Evolutionary conservation across 2,113 vertebrate species (phyloP).

Genomic region (Eudyptes chrysolophus): DNA sequence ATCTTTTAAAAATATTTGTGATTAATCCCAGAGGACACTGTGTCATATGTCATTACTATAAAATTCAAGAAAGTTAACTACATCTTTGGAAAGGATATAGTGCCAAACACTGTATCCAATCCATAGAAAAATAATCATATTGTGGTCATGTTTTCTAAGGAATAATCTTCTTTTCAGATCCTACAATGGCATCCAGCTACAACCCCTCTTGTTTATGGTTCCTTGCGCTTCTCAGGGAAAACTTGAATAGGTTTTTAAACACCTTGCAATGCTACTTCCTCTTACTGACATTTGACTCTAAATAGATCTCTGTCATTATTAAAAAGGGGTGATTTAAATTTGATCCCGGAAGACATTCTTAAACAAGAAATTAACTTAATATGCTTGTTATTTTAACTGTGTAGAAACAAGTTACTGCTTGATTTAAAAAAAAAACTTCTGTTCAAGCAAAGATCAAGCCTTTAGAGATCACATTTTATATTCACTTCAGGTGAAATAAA

Average conservation of each 20-base stretch:
- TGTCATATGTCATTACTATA: slow-evolving; percentile 42
- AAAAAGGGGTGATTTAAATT: neutral
- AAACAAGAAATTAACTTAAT: slow-evolving; percentile 1
- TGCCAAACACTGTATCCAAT: slow-evolving; percentile 24
- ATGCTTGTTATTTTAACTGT: neutral
- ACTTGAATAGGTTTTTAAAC: slow-evolving; percentile 34
- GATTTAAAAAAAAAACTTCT: neutral
- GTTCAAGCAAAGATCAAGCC: neutral
- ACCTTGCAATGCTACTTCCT: slow-evolving; percentile 2
- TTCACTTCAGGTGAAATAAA: neutral
- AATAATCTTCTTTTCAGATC: slow-evolving; percentile 60
- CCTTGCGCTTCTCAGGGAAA: slow-evolving; percentile 1
- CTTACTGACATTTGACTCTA: neutral
- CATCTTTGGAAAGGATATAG: slow-evolving; percentile 7
- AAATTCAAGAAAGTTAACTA: slow-evolving; percentile 70
- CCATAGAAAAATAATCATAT: slow-evolving; percentile 44
- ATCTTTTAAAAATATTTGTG: slow-evolving; percentile 81
- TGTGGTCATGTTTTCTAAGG: slow-evolving; percentile 31
- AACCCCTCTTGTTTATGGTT: slow-evolving; percentile 12
- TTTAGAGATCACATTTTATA: neutral
- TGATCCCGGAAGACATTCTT: neutral
- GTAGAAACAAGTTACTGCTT: neutral
- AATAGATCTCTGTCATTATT: neutral
- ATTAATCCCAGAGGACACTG: slow-evolving; percentile 78
- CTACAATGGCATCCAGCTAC: slow-evolving; percentile 35